These are phyloP conservation scores for Trematomus loennbergii DNA, from an alignment of 2,113 vertebrate species.

Conservation along the genomic window DNA sequence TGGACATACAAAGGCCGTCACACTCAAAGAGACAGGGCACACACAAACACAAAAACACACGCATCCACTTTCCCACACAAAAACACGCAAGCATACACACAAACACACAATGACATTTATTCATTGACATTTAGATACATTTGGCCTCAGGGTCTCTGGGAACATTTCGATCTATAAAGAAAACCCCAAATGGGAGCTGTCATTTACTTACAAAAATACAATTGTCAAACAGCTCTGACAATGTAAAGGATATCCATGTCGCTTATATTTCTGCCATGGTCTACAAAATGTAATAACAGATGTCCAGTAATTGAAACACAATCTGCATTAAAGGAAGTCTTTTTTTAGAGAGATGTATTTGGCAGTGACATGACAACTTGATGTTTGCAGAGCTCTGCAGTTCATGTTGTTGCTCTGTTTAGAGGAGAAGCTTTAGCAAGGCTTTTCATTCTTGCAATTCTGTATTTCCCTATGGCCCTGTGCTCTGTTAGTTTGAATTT, in stretches of 20 bases:
- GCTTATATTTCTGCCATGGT: neutral
- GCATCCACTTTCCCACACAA: neutral
- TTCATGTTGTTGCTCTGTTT: constrained; percentile 6
- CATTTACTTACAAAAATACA: constrained; percentile 46
- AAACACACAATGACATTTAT: constrained; percentile 47
- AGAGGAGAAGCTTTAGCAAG: constrained; percentile 3
- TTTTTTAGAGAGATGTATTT: constrained; percentile 13
- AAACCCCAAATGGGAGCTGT: constrained; percentile 33
- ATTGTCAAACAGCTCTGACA: constrained; percentile 28
- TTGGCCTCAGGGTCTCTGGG: constrained; percentile 33
- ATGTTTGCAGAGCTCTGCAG: neutral
- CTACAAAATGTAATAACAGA: constrained; percentile 35
- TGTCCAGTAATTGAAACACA: constrained; percentile 30
- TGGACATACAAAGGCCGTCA: neutral
- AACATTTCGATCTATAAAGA: constrained; percentile 48
- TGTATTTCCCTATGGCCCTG: constrained; percentile 37
- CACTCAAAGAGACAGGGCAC: constrained; percentile 18
- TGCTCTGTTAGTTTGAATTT: constrained; percentile 47
- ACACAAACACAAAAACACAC: neutral
- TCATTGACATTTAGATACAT: constrained; percentile 53
- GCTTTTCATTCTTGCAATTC: constrained; percentile 28
- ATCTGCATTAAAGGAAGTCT: constrained; percentile 13
- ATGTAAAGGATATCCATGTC: constrained; percentile 2
- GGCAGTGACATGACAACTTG: constrained; percentile 24
- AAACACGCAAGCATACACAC: neutral